Evolutionary conservation across 2,888 invertebrate genomes (phyloP).

Genomic region (Nemapogon koenigi): DNA sequence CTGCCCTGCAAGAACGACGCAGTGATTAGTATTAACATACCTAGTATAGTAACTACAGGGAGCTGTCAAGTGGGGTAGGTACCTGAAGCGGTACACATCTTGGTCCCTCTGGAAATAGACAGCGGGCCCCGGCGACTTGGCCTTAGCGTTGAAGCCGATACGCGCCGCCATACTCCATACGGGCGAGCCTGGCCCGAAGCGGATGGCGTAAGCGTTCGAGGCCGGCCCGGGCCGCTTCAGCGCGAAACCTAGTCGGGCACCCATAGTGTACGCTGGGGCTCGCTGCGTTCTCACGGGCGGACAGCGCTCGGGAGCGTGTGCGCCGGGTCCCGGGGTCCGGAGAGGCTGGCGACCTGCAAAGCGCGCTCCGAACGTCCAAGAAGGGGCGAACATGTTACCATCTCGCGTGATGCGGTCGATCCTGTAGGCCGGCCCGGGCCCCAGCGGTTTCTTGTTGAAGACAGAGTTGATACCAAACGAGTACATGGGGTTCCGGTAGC

Average conservation of each 20-base stretch:
- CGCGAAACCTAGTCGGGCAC: slow-evolving; percentile 18
- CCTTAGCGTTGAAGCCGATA: slow-evolving; percentile 33
- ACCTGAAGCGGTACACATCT: slow-evolving; percentile 40
- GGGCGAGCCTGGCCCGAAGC: slow-evolving; percentile 47
- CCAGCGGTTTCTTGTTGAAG: slow-evolving; percentile 48
- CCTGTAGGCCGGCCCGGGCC: slow-evolving; percentile 54
- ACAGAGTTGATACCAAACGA: slow-evolving; percentile 58
- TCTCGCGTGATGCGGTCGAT: slow-evolving; percentile 41
- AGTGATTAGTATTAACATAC: slow-evolving; percentile 7
- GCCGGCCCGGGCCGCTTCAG: slow-evolving; percentile 61
- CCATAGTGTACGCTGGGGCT: slow-evolving; percentile 13
- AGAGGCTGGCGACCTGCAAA: not conserved
- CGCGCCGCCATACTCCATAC: slow-evolving; percentile 49
- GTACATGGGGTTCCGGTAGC: slow-evolving; percentile 68
- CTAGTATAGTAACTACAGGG: not conserved
- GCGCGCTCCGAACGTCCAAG: slow-evolving; percentile 6
- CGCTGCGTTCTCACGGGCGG: slow-evolving; percentile 7
- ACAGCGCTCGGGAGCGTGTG: slow-evolving; percentile 12
- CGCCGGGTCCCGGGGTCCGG: slow-evolving; percentile 20
- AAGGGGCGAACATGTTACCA: slow-evolving; percentile 16
- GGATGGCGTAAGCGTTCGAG: slow-evolving; percentile 65
- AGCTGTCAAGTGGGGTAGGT: not conserved
- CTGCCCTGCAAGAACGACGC: slow-evolving; percentile 25
- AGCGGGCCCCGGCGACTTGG: slow-evolving; percentile 57
- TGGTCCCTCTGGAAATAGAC: slow-evolving; percentile 53